Evolutionary conservation across 2,797 vertebrate species (phyloP), one percentile per base, ranked within the genome.

Genomic region (Caiman crocodilus): DNA sequence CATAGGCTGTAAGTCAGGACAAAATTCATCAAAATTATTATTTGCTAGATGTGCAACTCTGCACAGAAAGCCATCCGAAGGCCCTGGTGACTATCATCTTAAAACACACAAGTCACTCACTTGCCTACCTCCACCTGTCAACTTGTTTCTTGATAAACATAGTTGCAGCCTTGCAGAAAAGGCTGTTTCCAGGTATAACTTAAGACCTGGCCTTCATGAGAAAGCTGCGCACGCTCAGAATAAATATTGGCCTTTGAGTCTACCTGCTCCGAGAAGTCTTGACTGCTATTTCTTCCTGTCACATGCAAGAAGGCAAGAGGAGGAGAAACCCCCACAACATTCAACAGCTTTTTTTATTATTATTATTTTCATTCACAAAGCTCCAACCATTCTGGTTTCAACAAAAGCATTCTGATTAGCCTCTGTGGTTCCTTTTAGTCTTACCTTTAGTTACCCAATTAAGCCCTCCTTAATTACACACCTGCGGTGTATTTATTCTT

Each of bases 371-470:
- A 15, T 77, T 75, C 35, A 74, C 9, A 14, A 32, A 61, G 75
- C 93, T 73, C 50, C 69, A 73, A 21, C 69, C 71, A 93, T 57
- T 35, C 30, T 1, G 3, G n/a, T 32, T n/a, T 63, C 87, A 79
- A 32, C 76, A 12, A 91, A 71, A 90, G 28, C 69, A 10, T 78
- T 14, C 26, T 94, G 88, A 94, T 82, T 91, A 88, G 60, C 85
- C 93, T 91, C 95, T 90, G 60, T 82, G 90, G 93, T 94, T 85
- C 82, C 60, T 65, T 91, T 76, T 81, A 74, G 20, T 35, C 81
- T 83, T 74, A 94, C 76, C 82, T 90, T 65, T 82, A 75, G 76
- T 91, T 91, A 94, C 92, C 87, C 94, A 96, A 96, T 97, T 96
- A 97, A 92, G 67, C 84, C 65, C 86, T 93, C 80, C 78, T 94